These are phyloP conservation scores for Drosophila burlai DNA, from an alignment of 1,140 invertebrate species.

Conservation along the genomic window DNA sequence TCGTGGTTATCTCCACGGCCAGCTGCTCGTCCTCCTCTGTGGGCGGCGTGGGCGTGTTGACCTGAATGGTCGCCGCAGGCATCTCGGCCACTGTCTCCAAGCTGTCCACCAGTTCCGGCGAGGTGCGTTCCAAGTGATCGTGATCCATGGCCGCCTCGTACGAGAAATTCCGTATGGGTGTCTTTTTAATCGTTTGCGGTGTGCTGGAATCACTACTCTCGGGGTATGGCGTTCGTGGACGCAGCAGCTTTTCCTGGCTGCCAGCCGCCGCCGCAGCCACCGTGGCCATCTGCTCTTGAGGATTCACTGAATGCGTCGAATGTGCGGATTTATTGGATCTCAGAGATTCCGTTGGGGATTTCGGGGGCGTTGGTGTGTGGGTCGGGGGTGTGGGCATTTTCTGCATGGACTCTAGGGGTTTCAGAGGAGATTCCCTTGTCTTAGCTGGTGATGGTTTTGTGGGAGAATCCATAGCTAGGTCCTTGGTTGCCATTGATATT, in stretches of 20 bases:
- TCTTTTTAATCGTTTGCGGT: conserved; percentile 73
- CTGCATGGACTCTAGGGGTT: conserved; percentile 16
- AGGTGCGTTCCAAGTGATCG: conserved; percentile 71
- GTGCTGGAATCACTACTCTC: conserved; percentile 72
- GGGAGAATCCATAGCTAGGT: neutral
- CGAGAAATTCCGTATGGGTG: conserved; percentile 75
- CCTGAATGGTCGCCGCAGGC: conserved; percentile 42
- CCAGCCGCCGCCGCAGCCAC: neutral
- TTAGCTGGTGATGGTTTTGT: neutral
- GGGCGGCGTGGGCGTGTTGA: conserved; percentile 70
- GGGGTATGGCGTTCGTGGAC: conserved; percentile 74
- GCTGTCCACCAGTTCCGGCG: conserved; percentile 69
- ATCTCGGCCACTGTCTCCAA: conserved; percentile 72
- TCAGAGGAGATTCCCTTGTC: conserved; percentile 23
- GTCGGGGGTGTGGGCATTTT: conserved; percentile 62
- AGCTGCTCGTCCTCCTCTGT: conserved; percentile 80
- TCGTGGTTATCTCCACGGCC: conserved; percentile 78
- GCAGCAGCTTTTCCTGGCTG: conserved; percentile 58
- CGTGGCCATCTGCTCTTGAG: neutral
- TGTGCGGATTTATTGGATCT: conserved; percentile 48
- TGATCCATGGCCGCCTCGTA: conserved; percentile 79
- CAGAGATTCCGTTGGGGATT: conserved; percentile 55
- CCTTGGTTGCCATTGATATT: neutral
- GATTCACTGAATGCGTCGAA: conserved; percentile 31
- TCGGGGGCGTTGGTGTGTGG: conserved; percentile 35